Base-by-base conservation (phyloP, 1,140 invertebrate genomes). In the Hyles euphorbiae region DNA sequence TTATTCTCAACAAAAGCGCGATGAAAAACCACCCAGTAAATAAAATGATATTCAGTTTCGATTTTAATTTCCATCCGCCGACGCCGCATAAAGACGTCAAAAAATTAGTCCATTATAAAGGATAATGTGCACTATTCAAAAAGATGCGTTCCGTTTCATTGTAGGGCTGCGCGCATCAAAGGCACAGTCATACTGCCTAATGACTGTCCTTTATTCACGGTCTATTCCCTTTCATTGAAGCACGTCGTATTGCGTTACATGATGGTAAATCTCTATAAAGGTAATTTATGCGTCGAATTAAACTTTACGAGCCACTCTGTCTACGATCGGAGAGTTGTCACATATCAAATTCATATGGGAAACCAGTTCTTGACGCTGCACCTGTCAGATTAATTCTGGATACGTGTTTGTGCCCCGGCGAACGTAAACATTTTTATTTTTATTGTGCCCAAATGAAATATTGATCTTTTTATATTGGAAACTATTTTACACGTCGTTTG, bases 201-300 rank as follows among this genome's bases (percentile, higher is more conserved):
- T 79, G 71, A 67, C 65, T 43, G 57, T 71, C 71, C 67, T 76
- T 73, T 77, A 76, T 77, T 68, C 65, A 66, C 57, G 58, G 58
- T 61, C 60, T 67, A 69, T 70, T 51, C 58, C 65, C 57, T 67
- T 74, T 78, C 61, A 73, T 67, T 60, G 56, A 58, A 64, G 49
- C 33, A 6, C 53, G 58, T 22, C 63, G 67, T 74, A 70, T 77
- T 70, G 65, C 70, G 69, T 76, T 78, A 70, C 70, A 73, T 58
- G 58, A 66, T 71, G 68, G 63, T 79, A 74, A 79, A 76, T 75
- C 75, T 82, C 56, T 53, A 63, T 67, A 65, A 63, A 64, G 60
- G 73, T 78, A 74, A 82, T 78, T 72, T 79, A 82, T 81, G 65
- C 71, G 57, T 76, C 68, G 68, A 78, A 79, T 82, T 81, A 73